Evolutionary conservation across 2,797 vertebrate genomes (phyloP), one percentile per base, ranked within the genome.

Genomic region (Rhinella marina): DNA sequence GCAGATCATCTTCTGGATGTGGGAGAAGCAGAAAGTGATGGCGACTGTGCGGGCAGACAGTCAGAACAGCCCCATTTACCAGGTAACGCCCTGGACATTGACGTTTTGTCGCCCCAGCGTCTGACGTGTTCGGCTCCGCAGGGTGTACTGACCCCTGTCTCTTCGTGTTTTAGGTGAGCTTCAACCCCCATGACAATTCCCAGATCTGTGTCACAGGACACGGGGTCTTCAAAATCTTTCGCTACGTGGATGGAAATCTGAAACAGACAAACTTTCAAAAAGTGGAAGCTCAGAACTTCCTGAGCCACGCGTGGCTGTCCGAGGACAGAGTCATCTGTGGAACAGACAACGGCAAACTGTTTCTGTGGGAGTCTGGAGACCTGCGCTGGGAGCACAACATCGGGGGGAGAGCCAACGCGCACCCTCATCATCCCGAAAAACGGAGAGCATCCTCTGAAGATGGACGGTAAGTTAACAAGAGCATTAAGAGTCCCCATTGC

Each of bases 1-100:
- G 90, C 95, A 88, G 61, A 94, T 99, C 72, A 85, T 96, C 88
- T 94, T 94, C 85, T 99, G 97, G 98, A 93, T 97, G 73, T 99
- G 98, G 98, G 96, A 98, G 90, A 98, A 97, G 92, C 96, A 96
- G 91, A 97, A 94, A 93, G 92, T 97, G 85, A 91, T 97, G 93
- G 96, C 96, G 9, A 88, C 93, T 0, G 27, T 96, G 70, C 96
- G 93, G 90, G 91, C 93, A 0, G 93, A 92, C 73, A 90, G 81
- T n/a, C 90, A 91, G 32, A 93, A 88, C 56, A 93, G 94, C 17
- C 90, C 95, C 16, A 72, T 96, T 83, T 95, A 94, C 90, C 97
- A 98, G 96, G 98, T 98, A 93, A 86, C 6, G 6, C 3, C 23
- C 16, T 41, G 0, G 3, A 9, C 57, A 6, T 8, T 8, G 10